Base-by-base conservation (phyloP, 2,888 invertebrate species). In the Andrena praecox region DNA sequence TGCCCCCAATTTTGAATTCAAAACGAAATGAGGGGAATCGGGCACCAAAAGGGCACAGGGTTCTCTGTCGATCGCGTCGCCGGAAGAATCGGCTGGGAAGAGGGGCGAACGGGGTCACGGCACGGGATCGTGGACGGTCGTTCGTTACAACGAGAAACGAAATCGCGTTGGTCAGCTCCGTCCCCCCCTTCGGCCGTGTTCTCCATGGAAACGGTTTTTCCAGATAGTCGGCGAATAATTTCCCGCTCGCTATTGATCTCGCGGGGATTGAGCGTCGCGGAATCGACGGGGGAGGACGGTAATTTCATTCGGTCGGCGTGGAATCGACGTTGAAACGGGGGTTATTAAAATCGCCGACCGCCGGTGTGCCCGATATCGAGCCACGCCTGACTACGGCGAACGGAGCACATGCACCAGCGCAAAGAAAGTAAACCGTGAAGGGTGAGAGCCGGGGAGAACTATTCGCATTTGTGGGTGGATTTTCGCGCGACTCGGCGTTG, bases 171-270 rank as follows among this genome's bases (percentile, higher is more conserved):
- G 27, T 69, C 35, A 20, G 62, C 60, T 52, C 27, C 2, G 8
- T 4, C 20, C 35, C 50, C 50, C 16, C 59, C 48, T 10, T 8
- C n/a, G 35, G 16, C 52, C 70, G 3, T 24, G 16, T 64, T 72
- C 60, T 60, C 73, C 77, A 56, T 67, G 74, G 74, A 67, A 73
- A 73, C 63, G 56, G 24, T 66, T 77, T 52, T 66, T 64, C 56
- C 48, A 10, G 27, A 33, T 8, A 29, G 50, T 52, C 77, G 74
- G 67, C 60, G 75, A 62, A 67, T 67, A 67, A 75, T 62, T 60
- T 52, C 20, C 62, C 29, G 60, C 29, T 24, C n/a, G 67, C 24
- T 73, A 74, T 67, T 16, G 77, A 74, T 52, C 77, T 66, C 74
- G 7, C 29, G 29, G 29, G 27, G 48, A 64, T 60, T 12, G 75